A percentile compares a stretch with the other conserved stretches of the same genome.
phyloP scores from a whole-genome alignment of 2,113 vertebrate genomes.

The Apistogramma diplotaenia region DNA sequence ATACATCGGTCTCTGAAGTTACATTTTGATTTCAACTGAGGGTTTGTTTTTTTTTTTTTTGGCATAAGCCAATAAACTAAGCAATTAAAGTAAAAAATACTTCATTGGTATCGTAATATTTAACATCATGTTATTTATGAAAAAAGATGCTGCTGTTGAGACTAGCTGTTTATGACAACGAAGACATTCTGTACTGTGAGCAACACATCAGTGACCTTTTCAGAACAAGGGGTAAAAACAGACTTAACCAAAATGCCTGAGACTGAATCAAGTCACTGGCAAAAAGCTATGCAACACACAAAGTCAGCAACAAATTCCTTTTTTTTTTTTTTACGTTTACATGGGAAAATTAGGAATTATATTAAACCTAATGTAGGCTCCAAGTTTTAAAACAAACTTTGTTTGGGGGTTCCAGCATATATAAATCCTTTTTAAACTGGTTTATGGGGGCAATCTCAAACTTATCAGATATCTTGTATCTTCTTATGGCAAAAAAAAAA shows the following conservation, averaged over 20 bases:
- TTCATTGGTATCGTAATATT: conserved; percentile 68
- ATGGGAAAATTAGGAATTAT: conserved; percentile 58
- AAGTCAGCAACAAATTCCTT: conserved; percentile 51
- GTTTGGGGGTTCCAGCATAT: conserved; percentile 66
- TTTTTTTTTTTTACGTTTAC: conserved; percentile 31
- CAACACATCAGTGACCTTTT: conserved; percentile 64
- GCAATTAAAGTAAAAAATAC: conserved; percentile 59
- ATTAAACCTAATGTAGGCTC: conserved; percentile 75
- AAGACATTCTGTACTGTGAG: conserved; percentile 64
- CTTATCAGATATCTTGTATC: conserved; percentile 66
- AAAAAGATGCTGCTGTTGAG: conserved; percentile 34
- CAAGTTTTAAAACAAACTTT: conserved; percentile 84
- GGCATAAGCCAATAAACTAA: conserved; percentile 45
- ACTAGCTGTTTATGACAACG: conserved; percentile 51
- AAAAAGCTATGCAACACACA: conserved; percentile 52
- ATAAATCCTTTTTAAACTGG: conserved; percentile 65
- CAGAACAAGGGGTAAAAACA: conserved; percentile 36
- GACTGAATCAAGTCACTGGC: conserved; percentile 46
- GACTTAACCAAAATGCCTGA: conserved; percentile 44
- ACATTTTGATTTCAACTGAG: conserved; percentile 42
- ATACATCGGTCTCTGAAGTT: conserved; percentile 32
- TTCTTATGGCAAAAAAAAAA: conserved; percentile 64
- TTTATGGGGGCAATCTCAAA: conserved; percentile 66
- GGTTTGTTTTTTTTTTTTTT: conserved; percentile 53
- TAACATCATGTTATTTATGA: conserved; percentile 48